Evolutionary conservation across 2,888 invertebrate species (phyloP).

Genomic region (Thalpophila matura): DNA sequence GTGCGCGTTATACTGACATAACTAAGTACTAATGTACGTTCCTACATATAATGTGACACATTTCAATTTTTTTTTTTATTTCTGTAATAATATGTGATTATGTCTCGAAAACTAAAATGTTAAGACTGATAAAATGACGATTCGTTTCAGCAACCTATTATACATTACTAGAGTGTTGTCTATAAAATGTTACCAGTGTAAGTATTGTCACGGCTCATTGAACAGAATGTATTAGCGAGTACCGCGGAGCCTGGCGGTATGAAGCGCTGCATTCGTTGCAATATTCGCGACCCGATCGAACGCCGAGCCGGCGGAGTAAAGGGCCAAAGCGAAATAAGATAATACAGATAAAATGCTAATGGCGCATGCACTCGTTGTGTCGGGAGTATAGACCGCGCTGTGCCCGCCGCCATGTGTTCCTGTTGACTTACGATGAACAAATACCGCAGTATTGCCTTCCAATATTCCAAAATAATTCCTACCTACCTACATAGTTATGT

Average conservation of each 20-base stretch:
- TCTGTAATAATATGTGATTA: background rate
- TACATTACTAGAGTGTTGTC: no score
- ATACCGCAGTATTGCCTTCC: background rate
- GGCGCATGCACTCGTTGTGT: background rate
- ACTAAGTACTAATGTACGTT: background rate
- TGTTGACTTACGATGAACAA: background rate
- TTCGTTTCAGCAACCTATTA: background rate
- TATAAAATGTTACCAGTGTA: background rate
- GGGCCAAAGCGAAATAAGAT: constrained; percentile 12
- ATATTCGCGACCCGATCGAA: background rate
- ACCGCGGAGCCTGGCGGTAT: no score
- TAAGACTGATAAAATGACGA: no score
- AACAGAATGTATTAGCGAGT: background rate
- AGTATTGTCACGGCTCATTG: background rate
- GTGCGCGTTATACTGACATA: background rate
- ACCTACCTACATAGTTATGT: no score
- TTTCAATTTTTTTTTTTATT: no score
- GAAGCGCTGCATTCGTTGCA: background rate
- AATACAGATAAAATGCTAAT: constrained; percentile 9
- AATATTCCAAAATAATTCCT: no score
- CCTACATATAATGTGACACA: background rate
- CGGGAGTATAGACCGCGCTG: background rate
- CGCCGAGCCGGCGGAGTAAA: background rate
- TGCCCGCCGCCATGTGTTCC: background rate
- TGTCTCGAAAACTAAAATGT: background rate